Evolutionary conservation across 2,888 invertebrate genomes (phyloP).

Genomic region (Spisula subtruncata): DNA sequence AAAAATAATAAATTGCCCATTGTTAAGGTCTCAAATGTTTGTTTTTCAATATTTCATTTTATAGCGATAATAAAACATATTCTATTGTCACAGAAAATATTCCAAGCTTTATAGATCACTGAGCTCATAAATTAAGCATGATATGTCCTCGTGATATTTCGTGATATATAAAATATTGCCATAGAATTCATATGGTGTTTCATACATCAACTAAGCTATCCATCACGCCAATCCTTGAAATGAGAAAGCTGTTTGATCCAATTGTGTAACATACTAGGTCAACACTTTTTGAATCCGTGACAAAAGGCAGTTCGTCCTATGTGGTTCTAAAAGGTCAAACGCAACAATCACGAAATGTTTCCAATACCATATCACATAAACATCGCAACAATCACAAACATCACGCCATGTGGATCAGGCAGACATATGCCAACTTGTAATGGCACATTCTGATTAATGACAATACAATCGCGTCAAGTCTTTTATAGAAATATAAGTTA

Average conservation of each 20-base stretch:
- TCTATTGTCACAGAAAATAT: no score
- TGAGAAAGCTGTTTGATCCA: not conserved
- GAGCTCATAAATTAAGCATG: no score
- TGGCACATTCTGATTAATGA: not conserved
- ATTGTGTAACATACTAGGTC: not conserved
- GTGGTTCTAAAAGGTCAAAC: not conserved
- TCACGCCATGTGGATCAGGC: not conserved
- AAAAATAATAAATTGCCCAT: not conserved
- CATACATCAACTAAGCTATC: not conserved
- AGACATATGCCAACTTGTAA: not conserved
- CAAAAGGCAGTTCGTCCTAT: not conserved
- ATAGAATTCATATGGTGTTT: not conserved
- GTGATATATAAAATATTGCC: no score
- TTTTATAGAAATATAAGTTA: not conserved
- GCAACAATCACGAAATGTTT: not conserved
- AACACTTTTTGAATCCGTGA: not conserved
- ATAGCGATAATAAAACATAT: no score
- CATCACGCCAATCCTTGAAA: not conserved
- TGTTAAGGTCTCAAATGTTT: not conserved
- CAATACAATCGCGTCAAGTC: not conserved
- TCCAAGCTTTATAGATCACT: no score
- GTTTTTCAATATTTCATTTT: not conserved
- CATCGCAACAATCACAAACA: conserved; percentile 6
- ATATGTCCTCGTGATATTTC: no score
- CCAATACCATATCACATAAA: not conserved